Base-by-base conservation (phyloP, 2,113 vertebrate genomes). In the Podilymbus podiceps region DNA sequence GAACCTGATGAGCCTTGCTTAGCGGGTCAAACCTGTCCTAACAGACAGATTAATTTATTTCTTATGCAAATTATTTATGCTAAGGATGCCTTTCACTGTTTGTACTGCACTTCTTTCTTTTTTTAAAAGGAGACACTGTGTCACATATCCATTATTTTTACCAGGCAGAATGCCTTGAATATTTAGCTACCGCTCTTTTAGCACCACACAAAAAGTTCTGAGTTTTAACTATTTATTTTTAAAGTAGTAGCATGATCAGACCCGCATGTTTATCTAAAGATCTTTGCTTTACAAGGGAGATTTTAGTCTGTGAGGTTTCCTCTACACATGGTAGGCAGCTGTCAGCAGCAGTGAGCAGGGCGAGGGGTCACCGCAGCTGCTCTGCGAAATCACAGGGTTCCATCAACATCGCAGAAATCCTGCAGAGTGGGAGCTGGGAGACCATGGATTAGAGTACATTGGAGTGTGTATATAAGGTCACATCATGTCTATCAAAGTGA, bases 261-360 rank as follows among this genome's bases (percentile, higher is more conserved):
- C 95, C 96, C 96, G 97, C 94, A 87, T 98, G 97, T 98, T 98
- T 98, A 97, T 97, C 96, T 97, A 95, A 94, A 96, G 96, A 95
- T 95, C 98, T 98, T 94, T 97, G 94, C 97, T 97, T 97, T 91
- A 89, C 81, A 96, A 96, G 89, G 94, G 93, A 96, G 91, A 96
- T 94, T 97, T 98, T 97, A 97, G 98, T 95, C 97, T 98, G 97
- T 97, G 97, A 97, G 98, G 96, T 98, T 98, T 98, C 97, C 98
- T 98, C 98, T 97, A 94, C 98, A 98, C 97, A 98, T 98, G 98
- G 98, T 96, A 97, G 97, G 98, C 98, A 98, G 98, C 98, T 98
- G 98, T 98, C 98, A 98, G 98, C 97, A 98, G 92, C 97, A 98
- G 97, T 94, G 97, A 95, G 95, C 90, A 87, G 96, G 98, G 98